Conservation (phyloP, 2,113 vertebrate species). For the Pseudorhombus dupliciocellatus region DNA sequence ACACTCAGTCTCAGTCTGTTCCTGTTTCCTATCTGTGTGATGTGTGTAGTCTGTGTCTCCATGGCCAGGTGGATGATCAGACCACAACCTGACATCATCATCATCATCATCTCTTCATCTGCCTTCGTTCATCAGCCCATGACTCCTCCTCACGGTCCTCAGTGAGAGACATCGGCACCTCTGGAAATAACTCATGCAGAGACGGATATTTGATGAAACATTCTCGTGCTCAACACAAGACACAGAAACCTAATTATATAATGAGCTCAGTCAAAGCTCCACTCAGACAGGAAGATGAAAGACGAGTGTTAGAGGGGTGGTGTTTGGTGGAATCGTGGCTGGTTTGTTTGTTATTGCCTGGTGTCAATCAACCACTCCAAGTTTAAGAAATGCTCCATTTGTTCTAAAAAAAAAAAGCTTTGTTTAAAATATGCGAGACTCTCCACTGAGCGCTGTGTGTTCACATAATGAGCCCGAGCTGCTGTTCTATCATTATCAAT, state of each 20-base stretch:
- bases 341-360: conserved; percentile 36
- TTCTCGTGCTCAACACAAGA: conserved; percentile 5
- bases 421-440: conserved; percentile 37
- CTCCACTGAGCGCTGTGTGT: conserved; percentile 40
- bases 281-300: conserved; percentile 38
- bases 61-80: conserved; percentile 24
- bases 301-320: neutral
- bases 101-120: conserved; percentile 27
- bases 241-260: too few species aligned
- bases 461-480: conserved; percentile 36
- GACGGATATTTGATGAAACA: neutral
- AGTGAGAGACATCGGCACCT: neutral
- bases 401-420: conserved; percentile 32
- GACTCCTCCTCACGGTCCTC: neutral
- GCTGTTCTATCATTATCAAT: conserved; percentile 46
- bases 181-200: neutral
- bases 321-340: conserved; percentile 2
- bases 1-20: conserved; percentile 15
- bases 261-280: neutral
- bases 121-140: neutral
- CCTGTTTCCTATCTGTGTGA: conserved; percentile 31
- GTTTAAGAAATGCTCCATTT: conserved; percentile 15
- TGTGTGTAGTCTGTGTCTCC: conserved; percentile 56
- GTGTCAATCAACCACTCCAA: conserved; percentile 42
- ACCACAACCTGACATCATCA: conserved; percentile 3